These are phyloP conservation scores for Tragelaphus scriptus DNA, from an alignment of 2,113 vertebrate species.

Conservation along the genomic window DNA sequence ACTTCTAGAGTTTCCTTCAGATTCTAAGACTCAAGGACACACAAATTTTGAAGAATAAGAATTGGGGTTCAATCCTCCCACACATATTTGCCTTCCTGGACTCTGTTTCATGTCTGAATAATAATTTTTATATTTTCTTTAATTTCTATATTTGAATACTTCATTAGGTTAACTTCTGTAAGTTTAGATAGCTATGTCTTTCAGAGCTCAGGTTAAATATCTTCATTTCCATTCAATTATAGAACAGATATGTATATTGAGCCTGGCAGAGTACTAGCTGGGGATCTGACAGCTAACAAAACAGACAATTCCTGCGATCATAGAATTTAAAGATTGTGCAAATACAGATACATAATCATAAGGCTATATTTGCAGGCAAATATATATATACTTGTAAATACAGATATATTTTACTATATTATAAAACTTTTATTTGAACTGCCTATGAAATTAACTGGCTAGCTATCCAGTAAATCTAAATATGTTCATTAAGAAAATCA, in stretches of 20 bases:
- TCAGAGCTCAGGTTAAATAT: not conserved
- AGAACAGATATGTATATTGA: conserved; percentile 7
- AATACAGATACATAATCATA: not conserved
- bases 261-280: not conserved
- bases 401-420: not conserved
- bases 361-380: not conserved
- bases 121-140: conserved; percentile 9
- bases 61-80: not conserved
- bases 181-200: not conserved
- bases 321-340: not conserved
- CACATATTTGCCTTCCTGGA: not conserved
- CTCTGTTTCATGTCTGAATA: not conserved
- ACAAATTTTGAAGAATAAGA: not conserved
- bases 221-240: conserved; percentile 24
- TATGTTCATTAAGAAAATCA: conserved; percentile 20
- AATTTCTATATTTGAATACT: not conserved
- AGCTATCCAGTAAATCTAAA: not conserved
- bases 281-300: not conserved
- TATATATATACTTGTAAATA: not conserved
- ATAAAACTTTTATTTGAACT: conserved; percentile 33
- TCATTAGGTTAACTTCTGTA: conserved; percentile 21
- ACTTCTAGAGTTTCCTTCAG: conserved; percentile 14
- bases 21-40: not conserved
- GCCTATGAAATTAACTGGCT: not conserved
- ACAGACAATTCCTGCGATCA: not conserved